Percentiles rank a stretch among this genome's conserved stretches.
Evolutionary conservation across 2,797 vertebrate genomes (phyloP).

Genomic region (Prunella strophiata): DNA sequence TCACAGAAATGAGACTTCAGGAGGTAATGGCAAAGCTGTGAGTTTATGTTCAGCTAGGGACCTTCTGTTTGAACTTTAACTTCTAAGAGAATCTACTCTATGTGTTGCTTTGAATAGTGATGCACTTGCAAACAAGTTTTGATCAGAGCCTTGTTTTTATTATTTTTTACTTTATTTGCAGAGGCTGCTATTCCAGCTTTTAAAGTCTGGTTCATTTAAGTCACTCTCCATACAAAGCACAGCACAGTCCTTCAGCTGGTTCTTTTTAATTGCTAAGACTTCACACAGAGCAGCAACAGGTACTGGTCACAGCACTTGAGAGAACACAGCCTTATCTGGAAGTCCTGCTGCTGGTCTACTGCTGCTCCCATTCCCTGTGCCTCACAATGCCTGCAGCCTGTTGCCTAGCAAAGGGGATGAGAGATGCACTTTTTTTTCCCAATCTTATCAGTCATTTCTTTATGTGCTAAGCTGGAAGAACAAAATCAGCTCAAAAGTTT

Average conservation of each 20-base stretch:
- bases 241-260: not conserved
- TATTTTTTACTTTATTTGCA: not conserved
- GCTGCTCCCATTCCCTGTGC: not conserved
- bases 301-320: not conserved
- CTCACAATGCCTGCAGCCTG: not conserved
- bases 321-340: not conserved
- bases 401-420: not conserved
- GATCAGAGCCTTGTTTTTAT: not conserved
- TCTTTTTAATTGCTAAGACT: not conserved
- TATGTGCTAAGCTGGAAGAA: not conserved
- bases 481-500: not conserved
- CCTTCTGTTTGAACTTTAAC: slow-evolving; percentile 46
- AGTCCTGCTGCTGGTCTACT: not conserved
- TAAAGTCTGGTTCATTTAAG: not conserved
- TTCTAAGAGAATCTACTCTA: slow-evolving; percentile 31
- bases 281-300: not conserved
- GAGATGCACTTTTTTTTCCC: not conserved
- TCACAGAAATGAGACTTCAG: slow-evolving; percentile 36
- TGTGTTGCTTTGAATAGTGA: not conserved
- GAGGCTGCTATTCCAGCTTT: not conserved
- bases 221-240: not conserved
- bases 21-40: slow-evolving; percentile 7
- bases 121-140: not conserved
- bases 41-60: slow-evolving; percentile 27
- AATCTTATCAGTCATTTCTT: not conserved